Conservation (phyloP, 2,113 vertebrate species). For the Atherinomorus stipes region DNA sequence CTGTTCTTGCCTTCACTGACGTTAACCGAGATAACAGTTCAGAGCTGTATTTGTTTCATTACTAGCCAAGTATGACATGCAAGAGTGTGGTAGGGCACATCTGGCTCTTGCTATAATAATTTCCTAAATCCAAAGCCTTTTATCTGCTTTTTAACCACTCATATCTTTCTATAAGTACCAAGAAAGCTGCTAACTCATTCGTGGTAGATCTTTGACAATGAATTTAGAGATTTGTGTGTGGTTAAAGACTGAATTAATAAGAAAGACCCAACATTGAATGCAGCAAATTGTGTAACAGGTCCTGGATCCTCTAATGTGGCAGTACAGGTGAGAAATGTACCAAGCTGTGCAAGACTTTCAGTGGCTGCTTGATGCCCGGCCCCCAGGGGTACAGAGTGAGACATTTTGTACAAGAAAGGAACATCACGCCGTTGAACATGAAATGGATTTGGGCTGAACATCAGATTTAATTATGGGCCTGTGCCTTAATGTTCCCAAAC, state of each 20-base stretch:
- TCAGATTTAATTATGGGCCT: slow-evolving; percentile 15
- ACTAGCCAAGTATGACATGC: too few relatives aligned
- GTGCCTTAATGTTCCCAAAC: not conserved
- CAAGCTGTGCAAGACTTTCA: slow-evolving; percentile 24
- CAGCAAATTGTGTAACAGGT: slow-evolving; percentile 26
- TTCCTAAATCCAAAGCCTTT: not conserved
- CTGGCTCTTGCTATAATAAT: too few relatives aligned
- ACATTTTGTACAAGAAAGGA: slow-evolving; percentile 52
- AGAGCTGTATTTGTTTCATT: not conserved
- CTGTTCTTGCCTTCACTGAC: not conserved
- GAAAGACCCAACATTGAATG: slow-evolving; percentile 7
- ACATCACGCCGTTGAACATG: slow-evolving; percentile 7
- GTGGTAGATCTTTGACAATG: slow-evolving; percentile 10
- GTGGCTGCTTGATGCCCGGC: slow-evolving; percentile 3
- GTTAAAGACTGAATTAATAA: slow-evolving; percentile 19
- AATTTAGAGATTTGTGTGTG: not conserved
- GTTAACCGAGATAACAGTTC: too few relatives aligned
- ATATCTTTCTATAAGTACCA: not conserved
- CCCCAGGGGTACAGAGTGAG: slow-evolving; percentile 20
- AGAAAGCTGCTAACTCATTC: slow-evolving; percentile 1
- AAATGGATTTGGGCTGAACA: slow-evolving; percentile 7
- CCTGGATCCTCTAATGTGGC: slow-evolving; percentile 2
- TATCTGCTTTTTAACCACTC: not conserved
- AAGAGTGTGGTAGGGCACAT: not conserved
- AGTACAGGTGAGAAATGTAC: slow-evolving; percentile 9